Conservation (phyloP, 1,140 invertebrate genomes). For the Planococcus citri region DNA sequence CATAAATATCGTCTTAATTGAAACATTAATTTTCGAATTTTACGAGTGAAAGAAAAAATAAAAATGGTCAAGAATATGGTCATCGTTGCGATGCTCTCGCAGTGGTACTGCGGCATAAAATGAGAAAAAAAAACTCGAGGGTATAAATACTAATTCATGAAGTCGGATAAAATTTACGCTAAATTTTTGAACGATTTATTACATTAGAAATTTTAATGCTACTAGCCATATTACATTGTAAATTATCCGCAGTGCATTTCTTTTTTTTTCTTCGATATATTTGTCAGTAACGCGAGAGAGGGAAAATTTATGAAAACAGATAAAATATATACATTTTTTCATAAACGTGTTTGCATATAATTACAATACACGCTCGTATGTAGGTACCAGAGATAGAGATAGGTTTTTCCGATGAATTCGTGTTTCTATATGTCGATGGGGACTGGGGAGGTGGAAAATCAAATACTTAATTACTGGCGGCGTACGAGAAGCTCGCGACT, state of each 20-base stretch:
- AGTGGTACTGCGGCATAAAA: too few relatives aligned
- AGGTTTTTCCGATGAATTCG: background rate
- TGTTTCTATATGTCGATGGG: background rate
- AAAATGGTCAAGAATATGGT: background rate
- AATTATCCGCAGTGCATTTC: background rate
- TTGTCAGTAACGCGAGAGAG: background rate
- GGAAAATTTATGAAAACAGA: constrained; percentile 7
- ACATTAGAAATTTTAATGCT: constrained; percentile 2
- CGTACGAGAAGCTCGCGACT: background rate
- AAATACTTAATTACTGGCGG: background rate
- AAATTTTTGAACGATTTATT: constrained; percentile 4
- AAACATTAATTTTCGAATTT: constrained; percentile 8
- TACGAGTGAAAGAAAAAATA: background rate
- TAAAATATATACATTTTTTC: background rate
- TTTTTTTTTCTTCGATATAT: background rate
- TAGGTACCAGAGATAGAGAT: background rate
- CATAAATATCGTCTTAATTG: constrained; percentile 1
- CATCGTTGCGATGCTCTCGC: background rate
- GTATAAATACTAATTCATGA: background rate
- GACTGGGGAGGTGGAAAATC: background rate
- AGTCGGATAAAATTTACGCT: constrained; percentile 3
- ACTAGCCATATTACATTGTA: background rate
- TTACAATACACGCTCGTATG: background rate
- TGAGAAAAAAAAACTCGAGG: background rate
- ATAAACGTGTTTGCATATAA: background rate